Conservation (phyloP, 2,888 invertebrate genomes). For the Julus scanicus region DNA sequence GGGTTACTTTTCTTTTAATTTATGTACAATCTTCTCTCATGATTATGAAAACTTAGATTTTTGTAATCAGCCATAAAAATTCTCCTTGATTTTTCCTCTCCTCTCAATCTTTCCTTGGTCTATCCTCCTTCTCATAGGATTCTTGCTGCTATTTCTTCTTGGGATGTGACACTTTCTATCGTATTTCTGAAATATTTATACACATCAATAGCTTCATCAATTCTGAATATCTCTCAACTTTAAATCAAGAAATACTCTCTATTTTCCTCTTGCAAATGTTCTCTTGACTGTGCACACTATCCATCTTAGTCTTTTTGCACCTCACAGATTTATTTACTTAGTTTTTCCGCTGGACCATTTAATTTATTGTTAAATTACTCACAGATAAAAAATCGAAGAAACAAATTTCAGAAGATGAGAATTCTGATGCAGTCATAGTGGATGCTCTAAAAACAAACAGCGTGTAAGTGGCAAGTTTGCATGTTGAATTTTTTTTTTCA, state of each 20-base stretch:
- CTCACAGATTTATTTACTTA: neutral
- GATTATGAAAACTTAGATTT: no score
- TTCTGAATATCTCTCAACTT: neutral
- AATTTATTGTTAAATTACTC: neutral
- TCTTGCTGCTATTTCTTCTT: neutral
- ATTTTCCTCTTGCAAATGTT: neutral
- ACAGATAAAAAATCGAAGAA: conserved; percentile 44
- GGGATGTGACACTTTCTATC: neutral
- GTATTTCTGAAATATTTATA: neutral
- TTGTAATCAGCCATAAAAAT: no score
- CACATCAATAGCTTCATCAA: neutral
- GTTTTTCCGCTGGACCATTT: neutral
- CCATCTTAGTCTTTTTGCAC: neutral
- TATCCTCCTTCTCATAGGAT: neutral
- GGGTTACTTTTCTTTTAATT: neutral
- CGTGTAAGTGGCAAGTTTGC: neutral
- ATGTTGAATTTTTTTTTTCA: no score
- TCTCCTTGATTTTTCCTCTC: neutral
- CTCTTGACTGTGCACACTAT: conserved; percentile 6
- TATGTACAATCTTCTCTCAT: no score
- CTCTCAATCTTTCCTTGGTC: neutral
- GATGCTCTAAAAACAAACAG: conserved; percentile 17
- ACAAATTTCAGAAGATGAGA: conserved; percentile 36
- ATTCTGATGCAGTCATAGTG: conserved; percentile 12
- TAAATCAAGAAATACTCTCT: neutral